These are phyloP conservation scores for Hybognathus amarus DNA, from an alignment of 2,797 vertebrate genomes.

Conservation along the genomic window DNA sequence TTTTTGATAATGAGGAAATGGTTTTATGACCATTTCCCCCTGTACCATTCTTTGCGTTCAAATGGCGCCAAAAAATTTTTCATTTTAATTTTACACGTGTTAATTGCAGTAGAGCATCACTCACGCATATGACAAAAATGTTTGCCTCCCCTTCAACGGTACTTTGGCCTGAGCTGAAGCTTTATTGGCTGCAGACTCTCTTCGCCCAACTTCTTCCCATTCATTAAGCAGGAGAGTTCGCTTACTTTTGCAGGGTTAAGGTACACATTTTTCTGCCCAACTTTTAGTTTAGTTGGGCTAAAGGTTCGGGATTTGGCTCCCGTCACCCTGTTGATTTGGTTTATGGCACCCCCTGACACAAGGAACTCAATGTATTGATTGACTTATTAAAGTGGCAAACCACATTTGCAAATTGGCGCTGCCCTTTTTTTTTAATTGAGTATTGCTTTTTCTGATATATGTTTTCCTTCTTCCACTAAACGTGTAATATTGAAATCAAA, in stretches of 20 bases:
- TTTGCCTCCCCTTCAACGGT: conserved; percentile 69
- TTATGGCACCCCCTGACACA: conserved; percentile 65
- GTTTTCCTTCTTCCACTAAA: conserved; percentile 40
- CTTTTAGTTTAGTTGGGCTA: conserved; percentile 73
- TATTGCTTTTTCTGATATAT: conserved; percentile 47
- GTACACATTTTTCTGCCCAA: conserved; percentile 72
- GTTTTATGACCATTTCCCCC: conserved; percentile 86
- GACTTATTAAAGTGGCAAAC: conserved; percentile 77
- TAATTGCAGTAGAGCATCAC: too few relatives aligned
- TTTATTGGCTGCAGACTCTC: conserved; percentile 73
- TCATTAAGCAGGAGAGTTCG: conserved; percentile 81
- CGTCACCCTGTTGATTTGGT: conserved; percentile 70
- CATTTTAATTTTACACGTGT: conserved; percentile 79
- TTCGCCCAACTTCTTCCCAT: conserved; percentile 78
- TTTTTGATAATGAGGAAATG: conserved; percentile 84
- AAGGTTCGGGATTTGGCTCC: conserved; percentile 65
- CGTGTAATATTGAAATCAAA: conserved; percentile 47
- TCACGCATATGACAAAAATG: conserved; percentile 68
- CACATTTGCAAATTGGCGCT: conserved; percentile 69
- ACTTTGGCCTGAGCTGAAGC: conserved; percentile 75
- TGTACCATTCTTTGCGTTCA: conserved; percentile 73
- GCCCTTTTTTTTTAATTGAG: conserved; percentile 60
- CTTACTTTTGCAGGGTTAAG: conserved; percentile 78
- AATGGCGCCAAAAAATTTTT: conserved; percentile 72
- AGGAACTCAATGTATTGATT: conserved; percentile 76